Conservation (phyloP, 2,888 invertebrate genomes). For the Nomada fabriciana region DNA sequence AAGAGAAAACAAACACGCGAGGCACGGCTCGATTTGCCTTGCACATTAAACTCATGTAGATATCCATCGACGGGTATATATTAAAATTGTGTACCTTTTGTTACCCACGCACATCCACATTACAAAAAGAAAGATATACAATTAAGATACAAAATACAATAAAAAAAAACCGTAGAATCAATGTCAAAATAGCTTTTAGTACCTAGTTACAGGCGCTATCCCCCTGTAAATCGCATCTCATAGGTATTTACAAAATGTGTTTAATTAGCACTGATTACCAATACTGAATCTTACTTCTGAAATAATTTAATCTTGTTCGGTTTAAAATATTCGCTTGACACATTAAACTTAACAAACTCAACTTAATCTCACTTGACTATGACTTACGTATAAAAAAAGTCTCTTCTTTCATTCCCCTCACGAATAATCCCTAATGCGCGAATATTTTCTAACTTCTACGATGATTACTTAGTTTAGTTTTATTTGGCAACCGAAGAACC, state of each 20-base stretch:
- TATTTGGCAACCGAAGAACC: constrained; percentile 90
- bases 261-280: constrained; percentile 55
- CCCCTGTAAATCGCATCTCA: constrained; percentile 23
- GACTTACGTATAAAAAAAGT: constrained; percentile 49
- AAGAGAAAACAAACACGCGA: constrained; percentile 38
- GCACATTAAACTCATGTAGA: constrained; percentile 19
- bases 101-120: constrained; percentile 64
- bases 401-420: not conserved
- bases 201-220: constrained; percentile 55
- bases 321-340: constrained; percentile 24
- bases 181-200: constrained; percentile 52
- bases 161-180: constrained; percentile 42
- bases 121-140: constrained; percentile 65
- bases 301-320: constrained; percentile 58
- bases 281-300: constrained; percentile 60
- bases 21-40: constrained; percentile 17
- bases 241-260: constrained; percentile 59
- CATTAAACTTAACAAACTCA: constrained; percentile 48
- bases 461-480: constrained; percentile 81
- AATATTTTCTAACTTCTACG: constrained; percentile 54
- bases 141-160: constrained; percentile 70
- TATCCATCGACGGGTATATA: constrained; percentile 41
- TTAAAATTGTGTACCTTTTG: constrained; percentile 58
- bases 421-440: not conserved
- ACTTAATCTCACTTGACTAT: constrained; percentile 57